These are phyloP conservation scores for Sericinus montela DNA, from an alignment of 2,888 invertebrate genomes.

Conservation along the genomic window DNA sequence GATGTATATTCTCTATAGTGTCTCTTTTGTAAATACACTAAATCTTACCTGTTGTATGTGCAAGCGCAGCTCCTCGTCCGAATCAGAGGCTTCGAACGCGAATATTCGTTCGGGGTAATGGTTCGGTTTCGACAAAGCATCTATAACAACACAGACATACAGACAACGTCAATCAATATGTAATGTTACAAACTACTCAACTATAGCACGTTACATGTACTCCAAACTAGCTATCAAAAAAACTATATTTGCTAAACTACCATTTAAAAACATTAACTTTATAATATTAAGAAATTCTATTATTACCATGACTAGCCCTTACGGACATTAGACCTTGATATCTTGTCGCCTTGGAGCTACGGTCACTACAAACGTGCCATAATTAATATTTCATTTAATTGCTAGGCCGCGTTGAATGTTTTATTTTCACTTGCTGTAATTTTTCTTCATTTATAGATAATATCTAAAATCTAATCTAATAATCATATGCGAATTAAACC, in stretches of 20 bases:
- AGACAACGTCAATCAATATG: slow-evolving; percentile 56
- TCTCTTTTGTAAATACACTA: too few relatives aligned
- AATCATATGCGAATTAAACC: background rate
- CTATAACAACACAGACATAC: slow-evolving; percentile 77
- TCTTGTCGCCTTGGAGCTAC: slow-evolving; percentile 14
- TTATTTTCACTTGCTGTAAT: background rate
- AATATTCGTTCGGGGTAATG: slow-evolving; percentile 75
- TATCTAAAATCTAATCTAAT: background rate
- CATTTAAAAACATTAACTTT: background rate
- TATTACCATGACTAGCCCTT: slow-evolving; percentile 1
- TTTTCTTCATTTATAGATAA: background rate
- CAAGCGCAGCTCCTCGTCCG: slow-evolving; percentile 73
- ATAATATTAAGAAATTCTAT: background rate
- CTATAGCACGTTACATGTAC: background rate
- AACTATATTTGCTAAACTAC: slow-evolving; percentile 7
- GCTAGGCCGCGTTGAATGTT: background rate
- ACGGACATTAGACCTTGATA: slow-evolving; percentile 7
- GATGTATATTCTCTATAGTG: too few relatives aligned
- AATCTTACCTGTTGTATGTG: slow-evolving; percentile 72
- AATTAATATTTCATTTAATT: slow-evolving; percentile 12
- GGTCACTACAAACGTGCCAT: slow-evolving; percentile 11
- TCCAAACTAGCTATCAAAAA: background rate
- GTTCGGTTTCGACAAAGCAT: slow-evolving; percentile 78
- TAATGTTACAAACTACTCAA: slow-evolving; percentile 19
- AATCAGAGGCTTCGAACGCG: slow-evolving; percentile 72